Evolutionary conservation across 2,113 vertebrate genomes (phyloP).

Genomic region (Myiozetetes cayanensis): DNA sequence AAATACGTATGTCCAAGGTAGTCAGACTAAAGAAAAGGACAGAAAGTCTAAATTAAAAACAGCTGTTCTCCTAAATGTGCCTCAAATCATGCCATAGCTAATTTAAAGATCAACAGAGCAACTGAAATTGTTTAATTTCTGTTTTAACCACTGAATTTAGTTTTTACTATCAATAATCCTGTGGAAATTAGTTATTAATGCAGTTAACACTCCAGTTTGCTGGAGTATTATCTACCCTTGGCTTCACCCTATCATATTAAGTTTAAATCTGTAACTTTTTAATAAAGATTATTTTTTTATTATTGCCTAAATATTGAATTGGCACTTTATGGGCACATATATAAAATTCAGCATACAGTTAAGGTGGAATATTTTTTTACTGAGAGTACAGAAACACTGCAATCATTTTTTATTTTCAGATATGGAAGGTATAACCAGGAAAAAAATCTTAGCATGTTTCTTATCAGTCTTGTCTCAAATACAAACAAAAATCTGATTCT

Average conservation of each 20-base stretch:
- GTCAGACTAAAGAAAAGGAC: background rate
- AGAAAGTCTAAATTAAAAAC: conserved; percentile 11
- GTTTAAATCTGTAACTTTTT: conserved; percentile 2
- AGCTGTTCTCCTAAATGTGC: background rate
- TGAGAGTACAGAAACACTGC: background rate
- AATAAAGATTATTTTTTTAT: background rate
- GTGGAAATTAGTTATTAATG: conserved; percentile 29
- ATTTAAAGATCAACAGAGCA: background rate
- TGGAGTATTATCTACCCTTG: conserved; percentile 17
- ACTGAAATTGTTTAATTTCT: background rate
- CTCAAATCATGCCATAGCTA: background rate
- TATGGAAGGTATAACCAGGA: background rate
- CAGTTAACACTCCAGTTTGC: conserved; percentile 32
- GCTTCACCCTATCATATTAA: conserved; percentile 14
- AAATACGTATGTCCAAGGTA: background rate
- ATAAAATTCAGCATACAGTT: conserved; percentile 16
- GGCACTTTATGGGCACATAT: conserved; percentile 7
- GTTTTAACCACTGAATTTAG: background rate
- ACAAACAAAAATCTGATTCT: background rate
- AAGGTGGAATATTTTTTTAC: background rate
- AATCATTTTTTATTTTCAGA: background rate
- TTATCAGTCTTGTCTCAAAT: background rate
- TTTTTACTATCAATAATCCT: conserved; percentile 12
- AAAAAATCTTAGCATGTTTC: background rate
- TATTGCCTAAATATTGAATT: conserved; percentile 32